phyloP scores from a whole-genome alignment of 1,140 invertebrate genomes.

The Drosophila repletoides region DNA sequence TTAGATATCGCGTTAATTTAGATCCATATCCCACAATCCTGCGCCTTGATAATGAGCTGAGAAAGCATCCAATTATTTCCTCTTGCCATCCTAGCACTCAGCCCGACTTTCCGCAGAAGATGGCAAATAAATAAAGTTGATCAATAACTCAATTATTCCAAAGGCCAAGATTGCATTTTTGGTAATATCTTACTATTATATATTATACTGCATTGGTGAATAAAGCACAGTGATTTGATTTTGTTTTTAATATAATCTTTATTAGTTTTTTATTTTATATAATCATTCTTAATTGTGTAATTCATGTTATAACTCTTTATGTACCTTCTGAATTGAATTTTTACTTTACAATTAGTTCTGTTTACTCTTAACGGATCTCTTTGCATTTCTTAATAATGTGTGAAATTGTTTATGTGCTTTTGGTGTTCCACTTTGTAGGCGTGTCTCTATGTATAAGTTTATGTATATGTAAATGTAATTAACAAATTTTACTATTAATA shows the following conservation, averaged over 20 bases:
- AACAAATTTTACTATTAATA: slow-evolving; percentile 71
- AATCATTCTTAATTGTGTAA: slow-evolving; percentile 79
- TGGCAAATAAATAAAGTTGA: slow-evolving; percentile 84
- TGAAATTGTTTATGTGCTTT: slow-evolving; percentile 30
- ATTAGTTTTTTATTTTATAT: slow-evolving; percentile 74
- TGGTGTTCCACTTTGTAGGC: slow-evolving; percentile 22
- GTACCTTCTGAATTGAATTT: slow-evolving; percentile 62
- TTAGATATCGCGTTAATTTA: slow-evolving; percentile 94
- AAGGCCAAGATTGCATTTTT: slow-evolving; percentile 15
- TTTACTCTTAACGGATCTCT: slow-evolving; percentile 53
- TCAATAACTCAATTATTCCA: background rate
- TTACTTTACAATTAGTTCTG: slow-evolving; percentile 56
- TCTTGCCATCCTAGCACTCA: slow-evolving; percentile 92
- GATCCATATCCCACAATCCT: slow-evolving; percentile 93
- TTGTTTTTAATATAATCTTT: slow-evolving; percentile 76
- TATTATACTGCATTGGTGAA: background rate
- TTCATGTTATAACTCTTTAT: slow-evolving; percentile 65
- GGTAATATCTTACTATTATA: background rate
- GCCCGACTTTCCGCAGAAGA: slow-evolving; percentile 93
- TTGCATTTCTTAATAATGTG: slow-evolving; percentile 22
- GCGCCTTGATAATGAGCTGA: slow-evolving; percentile 90
- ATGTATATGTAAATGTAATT: slow-evolving; percentile 65
- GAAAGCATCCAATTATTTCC: slow-evolving; percentile 91
- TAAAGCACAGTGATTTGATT: background rate
- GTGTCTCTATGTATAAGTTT: slow-evolving; percentile 36